phyloP scores from a whole-genome alignment of 2,113 vertebrate genomes.

The Ariopsis seemanni region DNA sequence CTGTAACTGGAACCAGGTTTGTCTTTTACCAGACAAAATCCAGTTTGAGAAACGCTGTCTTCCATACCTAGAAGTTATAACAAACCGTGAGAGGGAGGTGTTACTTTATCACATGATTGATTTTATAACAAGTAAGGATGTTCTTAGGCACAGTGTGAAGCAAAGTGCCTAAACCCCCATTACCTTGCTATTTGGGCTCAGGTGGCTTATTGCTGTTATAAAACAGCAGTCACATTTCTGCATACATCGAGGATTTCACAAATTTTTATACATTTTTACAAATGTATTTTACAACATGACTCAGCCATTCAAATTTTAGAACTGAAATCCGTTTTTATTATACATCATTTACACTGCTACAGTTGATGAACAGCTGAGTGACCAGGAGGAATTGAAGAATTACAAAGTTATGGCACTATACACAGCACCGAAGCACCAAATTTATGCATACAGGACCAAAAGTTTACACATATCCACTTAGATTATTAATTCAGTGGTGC shows the following conservation, averaged over 20 bases:
- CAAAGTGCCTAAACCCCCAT: background rate
- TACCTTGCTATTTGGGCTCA: background rate
- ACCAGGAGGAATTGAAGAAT: background rate
- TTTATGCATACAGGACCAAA: background rate
- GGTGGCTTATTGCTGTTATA: background rate
- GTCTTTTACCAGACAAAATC: slow-evolving; percentile 4
- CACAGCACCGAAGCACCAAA: background rate
- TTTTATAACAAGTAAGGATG: background rate
- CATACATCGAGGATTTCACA: background rate
- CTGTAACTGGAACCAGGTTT: background rate
- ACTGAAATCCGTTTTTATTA: background rate
- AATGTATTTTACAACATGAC: background rate
- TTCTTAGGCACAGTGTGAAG: background rate
- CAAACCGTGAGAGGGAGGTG: background rate
- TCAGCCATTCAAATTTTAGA: background rate
- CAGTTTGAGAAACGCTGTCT: slow-evolving; percentile 7
- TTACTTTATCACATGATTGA: background rate
- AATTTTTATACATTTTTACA: too few relatives aligned
- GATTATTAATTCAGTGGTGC: too few relatives aligned
- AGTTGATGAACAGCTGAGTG: background rate
- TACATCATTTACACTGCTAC: background rate
- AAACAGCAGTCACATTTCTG: background rate
- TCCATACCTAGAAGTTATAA: background rate
- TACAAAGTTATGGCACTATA: background rate
- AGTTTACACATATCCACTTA: too few relatives aligned